Conservation (phyloP, 2,797 vertebrate species). For the Fistularia tabacaria region DNA sequence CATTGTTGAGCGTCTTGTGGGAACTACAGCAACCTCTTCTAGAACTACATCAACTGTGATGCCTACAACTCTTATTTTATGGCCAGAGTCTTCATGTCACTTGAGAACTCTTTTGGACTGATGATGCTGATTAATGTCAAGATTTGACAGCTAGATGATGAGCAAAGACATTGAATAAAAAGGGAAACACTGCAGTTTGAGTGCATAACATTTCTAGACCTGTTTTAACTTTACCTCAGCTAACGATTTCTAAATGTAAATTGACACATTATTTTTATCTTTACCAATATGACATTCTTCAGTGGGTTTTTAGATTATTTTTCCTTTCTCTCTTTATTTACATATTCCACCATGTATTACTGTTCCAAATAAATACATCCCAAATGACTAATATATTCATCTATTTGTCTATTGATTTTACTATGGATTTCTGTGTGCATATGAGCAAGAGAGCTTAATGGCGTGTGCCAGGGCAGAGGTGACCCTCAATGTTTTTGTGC, state of each 20-base stretch:
- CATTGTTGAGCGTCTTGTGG: conserved; percentile 17
- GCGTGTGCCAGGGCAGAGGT: conserved; percentile 49
- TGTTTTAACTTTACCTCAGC: conserved; percentile 99
- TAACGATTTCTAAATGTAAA: conserved; percentile 93
- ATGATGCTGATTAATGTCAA: conserved; percentile 57
- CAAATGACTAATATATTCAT: conserved; percentile 69
- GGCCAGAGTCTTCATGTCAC: conserved; percentile 75
- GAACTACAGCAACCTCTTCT: conserved; percentile 48
- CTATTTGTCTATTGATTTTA: conserved; percentile 15
- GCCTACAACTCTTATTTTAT: conserved; percentile 77
- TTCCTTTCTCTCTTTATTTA: conserved; percentile 86
- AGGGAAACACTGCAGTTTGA: conserved; percentile 80
- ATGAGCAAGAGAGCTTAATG: conserved; percentile 39
- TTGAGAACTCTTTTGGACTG: conserved; percentile 60
- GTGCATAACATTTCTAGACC: conserved; percentile 89
- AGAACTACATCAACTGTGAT: conserved; percentile 65
- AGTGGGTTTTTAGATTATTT: conserved; percentile 87
- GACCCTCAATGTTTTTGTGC: conserved; percentile 42
- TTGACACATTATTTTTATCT: conserved; percentile 96
- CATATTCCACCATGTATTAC: conserved; percentile 95
- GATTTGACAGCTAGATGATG: conserved; percentile 50
- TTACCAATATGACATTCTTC: conserved; percentile 87
- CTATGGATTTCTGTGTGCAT: conserved; percentile 22
- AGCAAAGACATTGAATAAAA: conserved; percentile 61
- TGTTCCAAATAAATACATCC: conserved; percentile 97